phyloP scores from a whole-genome alignment of 2,888 invertebrate species.

The Campoplex capitator region DNA sequence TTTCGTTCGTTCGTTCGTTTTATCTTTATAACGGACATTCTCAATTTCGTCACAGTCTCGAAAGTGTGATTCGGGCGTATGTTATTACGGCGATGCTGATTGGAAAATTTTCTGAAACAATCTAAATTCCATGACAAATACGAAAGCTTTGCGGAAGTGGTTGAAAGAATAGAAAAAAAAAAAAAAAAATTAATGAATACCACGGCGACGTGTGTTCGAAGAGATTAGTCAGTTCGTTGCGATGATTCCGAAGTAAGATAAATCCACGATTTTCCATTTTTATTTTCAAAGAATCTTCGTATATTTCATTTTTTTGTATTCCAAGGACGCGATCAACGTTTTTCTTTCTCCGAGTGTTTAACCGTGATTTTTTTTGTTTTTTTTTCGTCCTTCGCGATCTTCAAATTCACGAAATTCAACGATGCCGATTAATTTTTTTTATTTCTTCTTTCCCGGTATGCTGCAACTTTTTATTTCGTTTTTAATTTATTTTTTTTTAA shows the following conservation, averaged over 20 bases:
- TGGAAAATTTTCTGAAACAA: slow-evolving; percentile 79
- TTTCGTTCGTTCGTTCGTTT: slow-evolving; percentile 7
- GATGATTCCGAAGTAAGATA: neutral
- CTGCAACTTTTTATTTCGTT: neutral
- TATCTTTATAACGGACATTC: slow-evolving; percentile 1
- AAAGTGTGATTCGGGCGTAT: slow-evolving; percentile 7
- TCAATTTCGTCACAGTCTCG: slow-evolving; percentile 20
- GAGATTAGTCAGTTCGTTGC: neutral
- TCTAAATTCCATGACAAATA: slow-evolving; percentile 73
- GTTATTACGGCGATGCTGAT: slow-evolving; percentile 21
- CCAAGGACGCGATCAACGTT: slow-evolving; percentile 37
- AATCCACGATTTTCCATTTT: neutral
- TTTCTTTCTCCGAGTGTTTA: slow-evolving; percentile 15
- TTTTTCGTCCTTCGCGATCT: neutral
- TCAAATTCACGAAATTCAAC: slow-evolving; percentile 6
- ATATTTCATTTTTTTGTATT: neutral
- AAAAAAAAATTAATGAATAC: too few species aligned
- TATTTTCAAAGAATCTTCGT: neutral
- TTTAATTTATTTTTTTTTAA: slow-evolving; percentile 20
- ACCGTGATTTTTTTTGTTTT: neutral
- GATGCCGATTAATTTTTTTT: neutral
- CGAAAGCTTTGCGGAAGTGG: neutral
- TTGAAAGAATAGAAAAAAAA: neutral
- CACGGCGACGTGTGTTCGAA: neutral
- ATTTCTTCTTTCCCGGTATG: neutral